These are phyloP conservation scores for Aricia agestis DNA, from an alignment of 1,140 invertebrate species.

Conservation along the genomic window DNA sequence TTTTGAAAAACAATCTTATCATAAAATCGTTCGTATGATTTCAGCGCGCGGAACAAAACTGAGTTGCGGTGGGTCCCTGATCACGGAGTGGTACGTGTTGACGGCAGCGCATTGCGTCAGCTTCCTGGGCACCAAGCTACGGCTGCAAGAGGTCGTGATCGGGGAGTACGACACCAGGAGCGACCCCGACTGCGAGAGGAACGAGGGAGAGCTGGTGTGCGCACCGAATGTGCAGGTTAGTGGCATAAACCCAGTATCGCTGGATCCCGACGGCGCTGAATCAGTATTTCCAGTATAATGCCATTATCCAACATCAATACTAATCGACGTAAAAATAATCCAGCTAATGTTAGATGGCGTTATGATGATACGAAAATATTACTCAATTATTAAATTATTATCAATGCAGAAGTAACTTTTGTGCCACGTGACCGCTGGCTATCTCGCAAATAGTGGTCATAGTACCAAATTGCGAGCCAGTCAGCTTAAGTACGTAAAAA, in stretches of 20 bases:
- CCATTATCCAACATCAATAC: too few species aligned
- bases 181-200: conserved; percentile 78
- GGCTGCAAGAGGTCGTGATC: conserved; percentile 74
- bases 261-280: neutral
- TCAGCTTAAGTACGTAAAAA: too few species aligned
- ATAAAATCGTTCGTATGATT: conserved; percentile 18
- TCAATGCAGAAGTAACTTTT: too few species aligned
- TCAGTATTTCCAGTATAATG: too few species aligned
- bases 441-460: too few species aligned
- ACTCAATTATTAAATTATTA: too few species aligned
- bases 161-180: conserved; percentile 79
- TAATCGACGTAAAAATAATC: too few species aligned
- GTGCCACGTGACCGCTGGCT: too few species aligned
- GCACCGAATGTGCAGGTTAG: conserved; percentile 70
- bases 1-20: too few species aligned
- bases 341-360: too few species aligned
- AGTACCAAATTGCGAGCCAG: too few species aligned
- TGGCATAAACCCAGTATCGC: neutral
- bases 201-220: conserved; percentile 68
- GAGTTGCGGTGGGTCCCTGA: conserved; percentile 81
- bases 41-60: conserved; percentile 67
- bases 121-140: conserved; percentile 48
- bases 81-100: conserved; percentile 80
- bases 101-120: conserved; percentile 84
- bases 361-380: too few species aligned